These are phyloP conservation scores for Eubasilissa regina DNA, from an alignment of 1,140 invertebrate species.

Conservation along the genomic window DNA sequence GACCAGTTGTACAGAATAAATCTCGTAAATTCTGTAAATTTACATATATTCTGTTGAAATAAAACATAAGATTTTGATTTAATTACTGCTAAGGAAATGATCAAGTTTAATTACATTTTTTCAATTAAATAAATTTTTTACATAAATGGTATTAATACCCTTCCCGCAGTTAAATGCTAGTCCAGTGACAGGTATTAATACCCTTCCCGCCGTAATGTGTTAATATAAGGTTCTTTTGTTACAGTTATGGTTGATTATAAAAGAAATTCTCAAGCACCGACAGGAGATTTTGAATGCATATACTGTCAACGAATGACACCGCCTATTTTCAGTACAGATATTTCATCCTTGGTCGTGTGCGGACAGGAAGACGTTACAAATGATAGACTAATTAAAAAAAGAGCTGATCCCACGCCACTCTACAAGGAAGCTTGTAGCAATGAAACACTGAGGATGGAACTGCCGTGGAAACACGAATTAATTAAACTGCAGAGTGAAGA, in stretches of 20 bases:
- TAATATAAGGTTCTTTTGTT: conserved; percentile 62
- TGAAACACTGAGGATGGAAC: conserved; percentile 10
- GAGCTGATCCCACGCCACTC: neutral
- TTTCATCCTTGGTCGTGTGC: conserved; percentile 32
- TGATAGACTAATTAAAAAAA: neutral
- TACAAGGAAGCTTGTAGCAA: conserved; percentile 20
- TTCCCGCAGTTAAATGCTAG: too few relatives aligned
- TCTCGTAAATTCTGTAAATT: too few relatives aligned
- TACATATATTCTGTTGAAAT: too few relatives aligned
- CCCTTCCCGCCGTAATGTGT: too few relatives aligned
- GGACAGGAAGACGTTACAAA: neutral
- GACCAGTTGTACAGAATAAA: too few relatives aligned
- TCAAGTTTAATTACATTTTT: too few relatives aligned
- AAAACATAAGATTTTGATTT: too few relatives aligned
- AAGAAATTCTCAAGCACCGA: conserved; percentile 68
- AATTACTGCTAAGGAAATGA: too few relatives aligned
- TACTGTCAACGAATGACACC: conserved; percentile 66
- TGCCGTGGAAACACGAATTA: conserved; percentile 32
- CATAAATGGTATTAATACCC: too few relatives aligned
- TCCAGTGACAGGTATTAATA: too few relatives aligned
- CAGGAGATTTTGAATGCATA: conserved; percentile 74
- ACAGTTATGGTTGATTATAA: conserved; percentile 75
- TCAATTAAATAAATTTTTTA: too few relatives aligned
- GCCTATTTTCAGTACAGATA: conserved; percentile 60
- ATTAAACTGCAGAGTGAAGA: conserved; percentile 19